Evolutionary conservation across 2,797 vertebrate species (phyloP).

Genomic region (Intellagama lesueurii): DNA sequence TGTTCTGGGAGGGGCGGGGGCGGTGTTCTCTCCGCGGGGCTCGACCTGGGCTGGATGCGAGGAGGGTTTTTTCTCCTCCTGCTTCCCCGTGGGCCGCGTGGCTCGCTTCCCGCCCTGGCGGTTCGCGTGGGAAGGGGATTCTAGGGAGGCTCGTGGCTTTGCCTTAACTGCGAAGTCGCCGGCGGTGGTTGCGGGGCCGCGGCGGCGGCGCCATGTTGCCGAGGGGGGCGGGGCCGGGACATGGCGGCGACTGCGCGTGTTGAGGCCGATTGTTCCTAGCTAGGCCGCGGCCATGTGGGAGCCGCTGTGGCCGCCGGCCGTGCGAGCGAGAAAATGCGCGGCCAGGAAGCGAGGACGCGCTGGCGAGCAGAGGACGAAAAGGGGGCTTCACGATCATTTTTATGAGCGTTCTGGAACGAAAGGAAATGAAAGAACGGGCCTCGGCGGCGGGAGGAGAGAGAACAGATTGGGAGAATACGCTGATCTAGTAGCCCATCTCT

Average conservation of each 20-base stretch:
- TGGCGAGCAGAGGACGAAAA: neutral
- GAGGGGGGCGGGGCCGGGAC: conserved; percentile 75
- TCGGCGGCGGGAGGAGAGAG: conserved; percentile 56
- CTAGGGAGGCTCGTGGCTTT: neutral
- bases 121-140: too few species aligned
- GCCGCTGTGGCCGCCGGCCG: neutral
- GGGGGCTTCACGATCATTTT: conserved; percentile 17
- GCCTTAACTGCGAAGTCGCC: conserved; percentile 56
- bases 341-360: neutral
- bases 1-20: conserved; percentile 68
- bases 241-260: conserved; percentile 80
- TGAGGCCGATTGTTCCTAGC: conserved; percentile 79
- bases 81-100: neutral
- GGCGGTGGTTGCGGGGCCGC: conserved; percentile 60
- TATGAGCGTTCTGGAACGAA: fast-evolving
- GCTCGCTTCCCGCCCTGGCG: too few species aligned
- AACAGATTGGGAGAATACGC: conserved; percentile 56
- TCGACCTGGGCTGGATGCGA: neutral
- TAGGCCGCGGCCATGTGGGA: conserved; percentile 78
- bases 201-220: conserved; percentile 77
- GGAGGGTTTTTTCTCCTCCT: too few species aligned
- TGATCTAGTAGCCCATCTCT: conserved; percentile 57
- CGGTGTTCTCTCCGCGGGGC: conserved; percentile 13
- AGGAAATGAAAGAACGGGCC: neutral
- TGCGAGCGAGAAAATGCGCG: too few species aligned